Percentiles rank a stretch among this genome's conserved stretches.
phyloP scores from a whole-genome alignment of 2,888 invertebrate species.

The Agonopterix alstromeriana region DNA sequence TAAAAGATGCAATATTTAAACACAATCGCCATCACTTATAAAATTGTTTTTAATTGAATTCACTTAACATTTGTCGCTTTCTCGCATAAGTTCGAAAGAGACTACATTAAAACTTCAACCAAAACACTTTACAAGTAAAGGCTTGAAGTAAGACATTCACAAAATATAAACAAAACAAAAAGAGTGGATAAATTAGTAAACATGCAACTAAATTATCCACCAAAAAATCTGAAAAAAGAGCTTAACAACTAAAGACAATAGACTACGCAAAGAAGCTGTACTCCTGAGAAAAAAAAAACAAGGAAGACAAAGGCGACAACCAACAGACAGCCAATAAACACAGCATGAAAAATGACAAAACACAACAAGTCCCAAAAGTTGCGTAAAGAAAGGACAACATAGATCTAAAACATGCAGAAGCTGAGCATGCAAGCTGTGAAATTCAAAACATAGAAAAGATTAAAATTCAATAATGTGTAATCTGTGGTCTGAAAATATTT shows the following conservation, averaged over 20 bases:
- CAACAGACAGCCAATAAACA: constrained; percentile 45
- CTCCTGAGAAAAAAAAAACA: constrained; percentile 11
- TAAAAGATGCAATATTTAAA: not conserved
- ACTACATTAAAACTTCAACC: too few species aligned
- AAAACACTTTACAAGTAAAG: too few species aligned
- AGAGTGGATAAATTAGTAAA: constrained; percentile 4
- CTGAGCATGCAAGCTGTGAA: constrained; percentile 49
- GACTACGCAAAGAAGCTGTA: constrained; percentile 54
- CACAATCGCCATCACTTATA: too few species aligned
- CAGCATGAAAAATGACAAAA: constrained; percentile 52
- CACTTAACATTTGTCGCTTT: too few species aligned
- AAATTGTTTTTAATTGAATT: too few species aligned
- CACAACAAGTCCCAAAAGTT: constrained; percentile 61
- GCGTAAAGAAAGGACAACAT: constrained; percentile 33
- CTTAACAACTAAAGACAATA: constrained; percentile 30
- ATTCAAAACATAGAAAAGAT: constrained; percentile 31
- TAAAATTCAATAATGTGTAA: too few species aligned
- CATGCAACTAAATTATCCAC: constrained; percentile 17
- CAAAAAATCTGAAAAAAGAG: constrained; percentile 34
- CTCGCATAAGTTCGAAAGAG: too few species aligned
- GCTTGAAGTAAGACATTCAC: constrained; percentile 8
- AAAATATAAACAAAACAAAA: constrained; percentile 8
- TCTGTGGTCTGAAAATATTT: not conserved
- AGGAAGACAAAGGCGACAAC: constrained; percentile 35
- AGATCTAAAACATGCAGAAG: constrained; percentile 51